Conservation (phyloP, 2,888 invertebrate species). For the Cantharis flavilabris region DNA sequence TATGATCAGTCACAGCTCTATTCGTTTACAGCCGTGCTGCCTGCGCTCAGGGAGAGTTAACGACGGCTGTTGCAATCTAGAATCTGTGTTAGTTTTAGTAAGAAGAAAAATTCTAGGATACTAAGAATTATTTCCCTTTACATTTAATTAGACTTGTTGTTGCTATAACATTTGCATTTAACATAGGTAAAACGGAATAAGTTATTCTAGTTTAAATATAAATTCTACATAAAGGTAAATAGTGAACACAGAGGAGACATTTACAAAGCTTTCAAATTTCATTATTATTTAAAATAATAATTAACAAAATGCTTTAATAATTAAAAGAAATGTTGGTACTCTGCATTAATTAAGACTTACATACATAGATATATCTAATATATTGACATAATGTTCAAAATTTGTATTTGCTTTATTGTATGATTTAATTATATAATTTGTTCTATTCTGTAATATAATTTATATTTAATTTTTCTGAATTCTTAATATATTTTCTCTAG, state of each 20-base stretch:
- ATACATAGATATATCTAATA: background rate
- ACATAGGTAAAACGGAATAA: background rate
- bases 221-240: background rate
- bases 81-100: constrained; percentile 16
- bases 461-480: background rate
- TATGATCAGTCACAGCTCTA: constrained; percentile 32
- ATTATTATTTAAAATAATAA: background rate
- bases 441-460: background rate
- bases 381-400: background rate
- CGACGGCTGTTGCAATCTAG: constrained; percentile 24
- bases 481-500: background rate
- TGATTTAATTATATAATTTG: background rate
- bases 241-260: background rate
- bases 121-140: background rate
- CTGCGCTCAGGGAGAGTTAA: constrained; percentile 28
- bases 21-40: constrained; percentile 30
- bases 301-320: background rate
- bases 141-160: background rate
- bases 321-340: background rate
- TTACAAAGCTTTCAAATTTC: background rate
- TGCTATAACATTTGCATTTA: background rate
- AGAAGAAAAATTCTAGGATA: background rate
- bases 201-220: background rate
- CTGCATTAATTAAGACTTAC: background rate
- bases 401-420: background rate